Evolutionary conservation across 2,888 invertebrate species (phyloP).

Genomic region (Sepiola atlantica): DNA sequence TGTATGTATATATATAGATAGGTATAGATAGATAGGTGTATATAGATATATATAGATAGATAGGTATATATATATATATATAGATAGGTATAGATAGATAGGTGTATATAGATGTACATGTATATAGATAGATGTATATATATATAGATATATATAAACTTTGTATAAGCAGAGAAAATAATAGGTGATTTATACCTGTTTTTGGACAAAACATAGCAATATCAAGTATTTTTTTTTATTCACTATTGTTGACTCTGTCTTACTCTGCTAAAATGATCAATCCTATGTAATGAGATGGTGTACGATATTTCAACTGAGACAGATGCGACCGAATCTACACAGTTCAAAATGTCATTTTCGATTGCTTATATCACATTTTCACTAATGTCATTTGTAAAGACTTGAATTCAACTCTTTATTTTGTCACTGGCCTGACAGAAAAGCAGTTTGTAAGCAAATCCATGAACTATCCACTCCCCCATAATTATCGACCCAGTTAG

Average conservation of each 20-base stretch:
- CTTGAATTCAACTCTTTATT: no score
- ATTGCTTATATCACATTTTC: background rate
- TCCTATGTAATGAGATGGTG: background rate
- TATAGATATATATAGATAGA: background rate
- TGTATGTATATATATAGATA: background rate
- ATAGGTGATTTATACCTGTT: no score
- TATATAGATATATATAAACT: background rate
- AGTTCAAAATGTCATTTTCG: background rate
- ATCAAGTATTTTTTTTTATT: no score
- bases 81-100: background rate
- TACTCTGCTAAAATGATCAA: no score
- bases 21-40: background rate
- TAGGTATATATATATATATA: background rate
- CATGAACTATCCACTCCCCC: background rate
- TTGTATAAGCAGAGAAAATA: no score
- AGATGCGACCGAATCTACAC: background rate
- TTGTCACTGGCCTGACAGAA: background rate
- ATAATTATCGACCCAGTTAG: background rate
- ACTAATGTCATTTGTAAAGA: background rate
- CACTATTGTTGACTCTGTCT: no score
- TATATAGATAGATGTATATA: background rate
- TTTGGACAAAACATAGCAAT: no score
- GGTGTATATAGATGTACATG: background rate
- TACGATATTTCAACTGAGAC: background rate
- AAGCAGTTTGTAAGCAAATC: background rate